These are phyloP conservation scores for Acrobasis repandana DNA, from an alignment of 2,888 invertebrate genomes.

Conservation along the genomic window DNA sequence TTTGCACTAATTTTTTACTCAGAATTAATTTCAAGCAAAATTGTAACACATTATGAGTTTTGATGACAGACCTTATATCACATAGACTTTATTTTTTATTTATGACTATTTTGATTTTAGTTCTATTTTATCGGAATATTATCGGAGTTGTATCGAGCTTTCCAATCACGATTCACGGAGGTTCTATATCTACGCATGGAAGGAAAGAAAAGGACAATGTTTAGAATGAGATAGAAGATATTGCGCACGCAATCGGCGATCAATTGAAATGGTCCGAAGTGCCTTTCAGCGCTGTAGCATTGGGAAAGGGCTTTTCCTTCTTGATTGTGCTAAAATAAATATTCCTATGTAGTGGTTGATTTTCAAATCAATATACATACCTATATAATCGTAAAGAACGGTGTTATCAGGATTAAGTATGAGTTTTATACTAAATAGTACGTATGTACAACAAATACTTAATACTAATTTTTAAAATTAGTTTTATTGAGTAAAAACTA, in stretches of 20 bases:
- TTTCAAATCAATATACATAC: no score
- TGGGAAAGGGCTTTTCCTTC: not conserved
- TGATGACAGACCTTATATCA: no score
- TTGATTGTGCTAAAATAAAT: not conserved
- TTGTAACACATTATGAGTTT: not conserved
- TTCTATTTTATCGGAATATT: conserved; percentile 5
- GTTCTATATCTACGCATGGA: not conserved
- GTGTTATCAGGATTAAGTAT: no score
- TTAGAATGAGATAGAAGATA: conserved; percentile 18
- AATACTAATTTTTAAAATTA: no score
- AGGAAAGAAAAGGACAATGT: not conserved
- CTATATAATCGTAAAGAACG: no score
- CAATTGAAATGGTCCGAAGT: conserved; percentile 29
- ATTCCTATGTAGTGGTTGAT: not conserved
- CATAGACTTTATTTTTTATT: not conserved
- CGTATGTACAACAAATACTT: no score
- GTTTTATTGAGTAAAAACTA: no score
- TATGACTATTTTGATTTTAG: not conserved
- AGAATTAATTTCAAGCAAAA: not conserved
- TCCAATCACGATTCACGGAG: not conserved
- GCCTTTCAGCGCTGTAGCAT: conserved; percentile 43
- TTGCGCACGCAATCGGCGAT: conserved; percentile 56
- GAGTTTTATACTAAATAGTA: no score
- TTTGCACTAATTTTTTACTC: not conserved
- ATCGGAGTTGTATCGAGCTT: conserved; percentile 3